Conservation (phyloP, 2,888 invertebrate genomes). For the Phyllotreta cruciferae region DNA sequence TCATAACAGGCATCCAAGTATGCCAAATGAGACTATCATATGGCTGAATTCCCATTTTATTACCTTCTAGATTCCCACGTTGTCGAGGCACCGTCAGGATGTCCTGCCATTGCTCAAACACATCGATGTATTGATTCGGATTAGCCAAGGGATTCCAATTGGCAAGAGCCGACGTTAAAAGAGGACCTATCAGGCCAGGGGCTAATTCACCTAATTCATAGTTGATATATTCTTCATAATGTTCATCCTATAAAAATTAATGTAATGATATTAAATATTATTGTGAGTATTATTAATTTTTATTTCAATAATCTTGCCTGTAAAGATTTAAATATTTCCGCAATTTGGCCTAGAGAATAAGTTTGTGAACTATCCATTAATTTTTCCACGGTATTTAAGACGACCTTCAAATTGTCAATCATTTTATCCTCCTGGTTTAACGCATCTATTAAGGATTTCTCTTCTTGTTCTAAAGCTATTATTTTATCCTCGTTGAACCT, state of each 20-base stretch:
- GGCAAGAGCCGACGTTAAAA: slow-evolving; percentile 76
- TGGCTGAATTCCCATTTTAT: slow-evolving; percentile 66
- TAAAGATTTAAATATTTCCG: slow-evolving; percentile 65
- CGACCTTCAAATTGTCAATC: slow-evolving; percentile 73
- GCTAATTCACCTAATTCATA: slow-evolving; percentile 86
- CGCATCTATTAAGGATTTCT: slow-evolving; percentile 71
- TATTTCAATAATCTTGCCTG: slow-evolving; percentile 56
- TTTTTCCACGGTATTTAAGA: slow-evolving; percentile 72
- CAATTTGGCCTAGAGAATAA: slow-evolving; percentile 67
- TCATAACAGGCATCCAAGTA: slow-evolving; percentile 85
- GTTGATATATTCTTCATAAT: slow-evolving; percentile 79
- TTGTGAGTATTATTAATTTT: background rate
- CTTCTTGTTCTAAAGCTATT: slow-evolving; percentile 80
- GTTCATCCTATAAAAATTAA: slow-evolving; percentile 63
- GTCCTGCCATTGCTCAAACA: slow-evolving; percentile 75
- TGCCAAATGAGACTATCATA: slow-evolving; percentile 90
- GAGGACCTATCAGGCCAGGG: slow-evolving; percentile 82
- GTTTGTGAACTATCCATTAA: slow-evolving; percentile 64
- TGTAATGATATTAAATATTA: too few species aligned
- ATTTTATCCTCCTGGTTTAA: slow-evolving; percentile 76
- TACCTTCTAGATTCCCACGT: slow-evolving; percentile 60
- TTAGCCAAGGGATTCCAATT: slow-evolving; percentile 81
- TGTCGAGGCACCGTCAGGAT: slow-evolving; percentile 61
- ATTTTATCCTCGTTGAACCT: slow-evolving; percentile 81
- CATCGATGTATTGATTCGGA: slow-evolving; percentile 69